Evolutionary conservation across 2,797 vertebrate genomes (phyloP).

Genomic region (Mus caroli): DNA sequence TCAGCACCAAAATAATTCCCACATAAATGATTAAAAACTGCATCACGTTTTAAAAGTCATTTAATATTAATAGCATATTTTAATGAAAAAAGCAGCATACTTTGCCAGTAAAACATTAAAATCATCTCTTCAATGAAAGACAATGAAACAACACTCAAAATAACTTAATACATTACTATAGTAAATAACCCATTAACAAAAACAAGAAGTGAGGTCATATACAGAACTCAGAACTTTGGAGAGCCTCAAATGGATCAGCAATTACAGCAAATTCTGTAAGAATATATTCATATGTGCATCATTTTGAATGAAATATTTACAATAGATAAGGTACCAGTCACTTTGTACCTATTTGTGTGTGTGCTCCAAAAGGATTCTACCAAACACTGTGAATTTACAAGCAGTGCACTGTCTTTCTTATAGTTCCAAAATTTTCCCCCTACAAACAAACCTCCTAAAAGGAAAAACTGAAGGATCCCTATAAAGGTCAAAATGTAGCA

Average conservation of each 20-base stretch:
- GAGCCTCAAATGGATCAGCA: constrained; percentile 94
- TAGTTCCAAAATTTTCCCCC: constrained; percentile 78
- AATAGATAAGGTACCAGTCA: constrained; percentile 91
- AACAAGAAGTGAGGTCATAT: constrained; percentile 88
- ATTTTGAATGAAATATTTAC: constrained; percentile 98
- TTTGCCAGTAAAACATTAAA: constrained; percentile 94
- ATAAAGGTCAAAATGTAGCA: constrained; percentile 77
- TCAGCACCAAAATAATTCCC: constrained; percentile 60
- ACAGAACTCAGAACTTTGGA: constrained; percentile 94
- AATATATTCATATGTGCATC: constrained; percentile 97
- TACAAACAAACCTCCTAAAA: constrained; percentile 85
- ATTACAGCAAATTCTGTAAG: constrained; percentile 97
- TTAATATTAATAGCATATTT: constrained; percentile 86
- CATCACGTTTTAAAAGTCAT: constrained; percentile 77
- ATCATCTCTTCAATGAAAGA: constrained; percentile 97
- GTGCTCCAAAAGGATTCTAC: constrained; percentile 92
- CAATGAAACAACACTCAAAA: constrained; percentile 96
- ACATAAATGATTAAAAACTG: constrained; percentile 72
- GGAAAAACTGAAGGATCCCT: constrained; percentile 73
- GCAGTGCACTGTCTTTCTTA: constrained; percentile 89
- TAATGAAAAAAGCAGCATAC: constrained; percentile 86
- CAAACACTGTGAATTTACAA: constrained; percentile 96
- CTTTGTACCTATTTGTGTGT: constrained; percentile 86
- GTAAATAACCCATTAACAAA: constrained; percentile 92
- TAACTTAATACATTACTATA: constrained; percentile 96